Evolutionary conservation across 92 coral and sea anemone species (phyloP).

Genomic region (Pocillopora grandis): DNA sequence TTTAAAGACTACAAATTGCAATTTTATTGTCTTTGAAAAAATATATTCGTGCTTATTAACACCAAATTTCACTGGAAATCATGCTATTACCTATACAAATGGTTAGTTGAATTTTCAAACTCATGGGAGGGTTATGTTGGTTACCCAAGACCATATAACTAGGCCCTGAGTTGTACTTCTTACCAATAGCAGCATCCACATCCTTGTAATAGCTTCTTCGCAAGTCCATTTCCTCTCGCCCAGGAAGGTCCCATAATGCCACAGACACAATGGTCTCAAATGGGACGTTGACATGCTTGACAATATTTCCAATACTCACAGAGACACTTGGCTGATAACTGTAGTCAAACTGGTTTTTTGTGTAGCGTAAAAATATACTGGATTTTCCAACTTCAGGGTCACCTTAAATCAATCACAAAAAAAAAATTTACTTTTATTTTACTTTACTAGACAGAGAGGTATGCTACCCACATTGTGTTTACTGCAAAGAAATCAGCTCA

Average conservation of each 20-base stretch:
- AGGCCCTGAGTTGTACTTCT: background rate
- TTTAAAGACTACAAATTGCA: no score
- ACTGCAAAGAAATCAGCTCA: no score
- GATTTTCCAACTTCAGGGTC: slow-evolving; percentile 97
- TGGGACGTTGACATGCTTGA: slow-evolving; percentile 94
- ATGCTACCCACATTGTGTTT: no score
- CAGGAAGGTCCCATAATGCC: slow-evolving; percentile 96
- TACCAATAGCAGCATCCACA: slow-evolving; percentile 99
- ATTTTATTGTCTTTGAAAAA: no score
- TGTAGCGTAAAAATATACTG: slow-evolving; percentile 91
- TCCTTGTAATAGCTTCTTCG: slow-evolving; percentile 96
- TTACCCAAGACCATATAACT: no score
- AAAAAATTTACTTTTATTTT: background rate
- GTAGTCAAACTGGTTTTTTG: slow-evolving; percentile 98
- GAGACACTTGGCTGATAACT: slow-evolving; percentile 97
- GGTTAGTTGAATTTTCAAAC: no score
- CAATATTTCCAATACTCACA: slow-evolving; percentile 93
- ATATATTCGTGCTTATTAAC: no score
- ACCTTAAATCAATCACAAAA: slow-evolving; percentile 48
- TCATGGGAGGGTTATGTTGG: no score
- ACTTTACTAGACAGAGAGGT: no score
- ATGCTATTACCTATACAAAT: no score
- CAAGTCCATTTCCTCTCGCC: slow-evolving; percentile 98
- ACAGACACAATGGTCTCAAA: slow-evolving; percentile 96
- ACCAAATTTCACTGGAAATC: no score